Evolutionary conservation across 1,140 invertebrate species (phyloP).

Genomic region (Zaprionus inermis): DNA sequence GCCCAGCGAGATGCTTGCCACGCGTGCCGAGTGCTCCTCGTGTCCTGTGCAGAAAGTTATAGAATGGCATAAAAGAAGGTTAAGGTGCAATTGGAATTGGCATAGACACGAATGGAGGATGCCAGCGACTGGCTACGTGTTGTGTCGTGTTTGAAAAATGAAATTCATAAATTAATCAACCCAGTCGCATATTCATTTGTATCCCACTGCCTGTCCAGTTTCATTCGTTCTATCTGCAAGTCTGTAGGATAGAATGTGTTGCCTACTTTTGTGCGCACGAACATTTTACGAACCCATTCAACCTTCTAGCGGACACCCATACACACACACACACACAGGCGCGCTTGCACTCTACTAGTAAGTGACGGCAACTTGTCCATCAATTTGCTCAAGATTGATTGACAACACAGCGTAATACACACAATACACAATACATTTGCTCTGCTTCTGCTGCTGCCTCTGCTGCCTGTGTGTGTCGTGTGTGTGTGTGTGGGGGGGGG

Average conservation of each 20-base stretch:
- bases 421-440: constrained; percentile 80
- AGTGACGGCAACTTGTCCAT: constrained; percentile 80
- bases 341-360: constrained; percentile 20
- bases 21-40: constrained; percentile 90
- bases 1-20: constrained; percentile 90
- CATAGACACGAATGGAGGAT: constrained; percentile 21
- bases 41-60: constrained; percentile 86
- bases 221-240: constrained; percentile 5
- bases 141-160: constrained; percentile 37
- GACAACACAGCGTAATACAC: constrained; percentile 79
- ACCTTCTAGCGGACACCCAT: not conserved
- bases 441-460: constrained; percentile 6
- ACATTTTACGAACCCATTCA: constrained; percentile 22
- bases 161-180: constrained; percentile 69
- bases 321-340: constrained; percentile 4
- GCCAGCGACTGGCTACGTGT: not conserved
- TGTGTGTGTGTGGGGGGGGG: not conserved
- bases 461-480: constrained; percentile 30
- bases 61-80: constrained; percentile 3
- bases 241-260: constrained; percentile 44
- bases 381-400: constrained; percentile 83
- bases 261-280: constrained; percentile 57
- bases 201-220: constrained; percentile 9
- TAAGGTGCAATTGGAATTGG: constrained; percentile 22
- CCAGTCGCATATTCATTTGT: constrained; percentile 42